Evolutionary conservation across 2,113 vertebrate species (phyloP).

Genomic region (Barbus barbus): DNA sequence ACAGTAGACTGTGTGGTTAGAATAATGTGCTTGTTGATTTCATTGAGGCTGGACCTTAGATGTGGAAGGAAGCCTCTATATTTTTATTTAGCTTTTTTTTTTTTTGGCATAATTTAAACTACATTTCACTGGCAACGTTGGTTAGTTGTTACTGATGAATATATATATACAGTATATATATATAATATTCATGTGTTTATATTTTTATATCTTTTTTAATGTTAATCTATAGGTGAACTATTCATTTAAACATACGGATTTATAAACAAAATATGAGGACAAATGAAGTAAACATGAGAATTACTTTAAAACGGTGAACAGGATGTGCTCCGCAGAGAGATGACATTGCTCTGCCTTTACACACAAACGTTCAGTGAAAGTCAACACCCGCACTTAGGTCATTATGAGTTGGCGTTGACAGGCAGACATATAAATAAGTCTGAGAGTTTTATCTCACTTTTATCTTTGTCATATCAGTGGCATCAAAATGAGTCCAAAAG

Average conservation of each 20-base stretch:
- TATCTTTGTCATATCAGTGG: conserved; percentile 5
- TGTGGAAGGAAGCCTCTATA: background rate
- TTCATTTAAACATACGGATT: background rate
- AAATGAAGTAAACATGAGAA: too few relatives aligned
- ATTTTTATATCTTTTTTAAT: too few relatives aligned
- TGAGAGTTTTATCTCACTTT: conserved; percentile 15
- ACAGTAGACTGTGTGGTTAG: background rate
- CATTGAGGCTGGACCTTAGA: background rate
- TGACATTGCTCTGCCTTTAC: background rate
- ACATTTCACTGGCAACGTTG: too few relatives aligned
- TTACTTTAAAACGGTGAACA: too few relatives aligned
- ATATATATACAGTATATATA: background rate
- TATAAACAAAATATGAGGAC: background rate
- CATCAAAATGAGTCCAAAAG: conserved; percentile 45
- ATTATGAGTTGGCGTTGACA: conserved; percentile 68
- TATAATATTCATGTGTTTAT: too few relatives aligned
- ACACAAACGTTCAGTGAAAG: background rate
- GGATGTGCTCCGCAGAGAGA: background rate
- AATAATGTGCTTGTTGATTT: background rate
- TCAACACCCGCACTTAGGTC: background rate
- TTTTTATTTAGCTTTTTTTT: too few relatives aligned
- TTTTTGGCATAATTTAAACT: too few relatives aligned
- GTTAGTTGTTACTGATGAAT: too few relatives aligned
- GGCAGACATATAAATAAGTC: conserved; percentile 10
- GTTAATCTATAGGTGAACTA: background rate